Evolutionary conservation across 2,113 vertebrate species (phyloP).

Genomic region (Zeus faber): DNA sequence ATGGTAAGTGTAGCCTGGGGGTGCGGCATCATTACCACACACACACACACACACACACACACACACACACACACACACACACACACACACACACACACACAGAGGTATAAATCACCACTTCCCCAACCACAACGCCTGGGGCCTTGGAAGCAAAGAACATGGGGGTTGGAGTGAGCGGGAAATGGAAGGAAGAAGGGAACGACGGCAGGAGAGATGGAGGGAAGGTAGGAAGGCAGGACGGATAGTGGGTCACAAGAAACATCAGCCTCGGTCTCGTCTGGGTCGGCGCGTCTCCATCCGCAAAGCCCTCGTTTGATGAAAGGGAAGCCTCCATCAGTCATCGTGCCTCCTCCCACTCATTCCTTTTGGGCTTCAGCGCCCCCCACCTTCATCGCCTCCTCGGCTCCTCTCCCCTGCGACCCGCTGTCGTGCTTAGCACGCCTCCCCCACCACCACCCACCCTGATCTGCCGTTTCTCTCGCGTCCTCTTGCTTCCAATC

Average conservation of each 20-base stretch:
- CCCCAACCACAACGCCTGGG: slow-evolving; percentile 53
- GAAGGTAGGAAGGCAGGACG: slow-evolving; percentile 33
- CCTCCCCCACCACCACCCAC: too few relatives aligned
- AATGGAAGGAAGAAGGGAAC: slow-evolving; percentile 13
- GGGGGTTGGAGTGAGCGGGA: slow-evolving; percentile 33
- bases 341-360: slow-evolving; percentile 41
- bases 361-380: background rate
- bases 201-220: slow-evolving; percentile 25
- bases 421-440: too few relatives aligned
- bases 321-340: slow-evolving; percentile 48
- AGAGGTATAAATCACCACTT: slow-evolving; percentile 58
- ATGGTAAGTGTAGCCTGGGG: slow-evolving; percentile 37
- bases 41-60: slow-evolving; percentile 2
- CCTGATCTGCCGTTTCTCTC: too few relatives aligned
- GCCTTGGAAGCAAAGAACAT: slow-evolving; percentile 37
- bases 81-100: slow-evolving; percentile 26
- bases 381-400: background rate
- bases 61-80: slow-evolving; percentile 16
- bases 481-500: too few relatives aligned
- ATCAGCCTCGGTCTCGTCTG: slow-evolving; percentile 40
- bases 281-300: slow-evolving; percentile 34
- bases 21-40: slow-evolving; percentile 35
- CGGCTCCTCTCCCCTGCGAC: background rate
- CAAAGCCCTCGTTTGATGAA: slow-evolving; percentile 58
- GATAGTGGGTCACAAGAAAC: slow-evolving; percentile 56